Evolutionary conservation across 2,113 vertebrate genomes (phyloP).

Genomic region (Chinchilla lanigera): DNA sequence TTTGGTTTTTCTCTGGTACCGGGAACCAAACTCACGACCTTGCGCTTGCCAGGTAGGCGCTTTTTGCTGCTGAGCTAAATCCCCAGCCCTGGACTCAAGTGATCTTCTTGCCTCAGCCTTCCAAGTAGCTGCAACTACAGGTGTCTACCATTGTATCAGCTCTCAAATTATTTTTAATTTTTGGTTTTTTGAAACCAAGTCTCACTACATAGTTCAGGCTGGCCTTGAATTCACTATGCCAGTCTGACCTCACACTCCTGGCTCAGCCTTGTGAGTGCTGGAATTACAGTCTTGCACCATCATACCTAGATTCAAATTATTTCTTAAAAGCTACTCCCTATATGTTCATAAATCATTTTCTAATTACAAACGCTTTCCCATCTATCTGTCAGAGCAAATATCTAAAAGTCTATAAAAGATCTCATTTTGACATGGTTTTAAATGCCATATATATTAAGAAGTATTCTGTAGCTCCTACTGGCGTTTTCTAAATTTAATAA

Average conservation of each 20-base stretch:
- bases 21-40: too few species aligned
- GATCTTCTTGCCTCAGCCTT: not conserved
- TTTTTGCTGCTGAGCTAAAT: too few species aligned
- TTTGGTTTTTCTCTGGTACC: too few species aligned
- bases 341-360: not conserved
- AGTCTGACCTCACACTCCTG: not conserved
- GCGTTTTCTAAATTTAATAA: constrained; percentile 42
- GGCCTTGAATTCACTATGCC: not conserved
- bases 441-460: not conserved
- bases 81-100: too few species aligned
- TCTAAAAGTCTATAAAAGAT: not conserved
- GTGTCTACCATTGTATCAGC: not conserved
- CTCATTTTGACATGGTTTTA: constrained; percentile 35
- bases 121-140: not conserved
- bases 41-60: too few species aligned
- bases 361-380: not conserved
- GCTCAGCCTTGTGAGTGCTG: not conserved
- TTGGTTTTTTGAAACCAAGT: not conserved
- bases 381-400: not conserved
- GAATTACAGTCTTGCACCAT: not conserved
- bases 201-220: not conserved
- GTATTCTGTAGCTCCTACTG: not conserved
- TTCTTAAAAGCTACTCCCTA: not conserved
- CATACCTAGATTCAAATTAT: not conserved
- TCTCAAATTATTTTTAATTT: not conserved